These are phyloP conservation scores for Thymallus thymallus DNA, from an alignment of 2,113 vertebrate genomes.

Conservation along the genomic window DNA sequence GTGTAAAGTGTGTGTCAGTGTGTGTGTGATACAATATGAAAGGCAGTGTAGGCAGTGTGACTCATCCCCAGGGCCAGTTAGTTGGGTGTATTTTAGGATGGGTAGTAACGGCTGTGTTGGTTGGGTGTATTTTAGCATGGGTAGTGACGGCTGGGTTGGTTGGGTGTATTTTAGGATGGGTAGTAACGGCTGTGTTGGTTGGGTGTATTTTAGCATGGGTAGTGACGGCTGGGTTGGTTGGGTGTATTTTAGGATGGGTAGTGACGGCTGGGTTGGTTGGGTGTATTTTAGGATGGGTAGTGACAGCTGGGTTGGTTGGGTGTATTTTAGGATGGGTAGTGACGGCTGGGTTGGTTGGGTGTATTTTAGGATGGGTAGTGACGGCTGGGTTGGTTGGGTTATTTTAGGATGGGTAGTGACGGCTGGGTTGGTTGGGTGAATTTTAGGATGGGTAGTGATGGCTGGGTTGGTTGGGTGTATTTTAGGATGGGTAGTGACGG, in stretches of 20 bases:
- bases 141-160: background rate
- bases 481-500: background rate
- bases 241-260: constrained; percentile 2
- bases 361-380: constrained; percentile 1
- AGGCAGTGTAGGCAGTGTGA: background rate
- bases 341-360: background rate
- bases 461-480: constrained; percentile 6
- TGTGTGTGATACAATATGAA: constrained; percentile 4
- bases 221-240: background rate
- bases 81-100: constrained; percentile 6
- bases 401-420: background rate
- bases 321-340: background rate
- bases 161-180: constrained; percentile 2
- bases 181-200: background rate
- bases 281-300: constrained; percentile 1
- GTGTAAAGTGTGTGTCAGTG: background rate
- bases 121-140: constrained; percentile 4
- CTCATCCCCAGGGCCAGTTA: constrained; percentile 1
- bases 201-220: constrained; percentile 2
- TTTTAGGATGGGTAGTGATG: background rate
- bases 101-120: background rate
- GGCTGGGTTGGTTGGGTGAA: constrained; percentile 3
- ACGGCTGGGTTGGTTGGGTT: background rate
- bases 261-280: background rate
- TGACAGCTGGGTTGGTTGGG: background rate